Evolutionary conservation across 1,140 invertebrate genomes (phyloP).

Genomic region (Drosophila carrolli): DNA sequence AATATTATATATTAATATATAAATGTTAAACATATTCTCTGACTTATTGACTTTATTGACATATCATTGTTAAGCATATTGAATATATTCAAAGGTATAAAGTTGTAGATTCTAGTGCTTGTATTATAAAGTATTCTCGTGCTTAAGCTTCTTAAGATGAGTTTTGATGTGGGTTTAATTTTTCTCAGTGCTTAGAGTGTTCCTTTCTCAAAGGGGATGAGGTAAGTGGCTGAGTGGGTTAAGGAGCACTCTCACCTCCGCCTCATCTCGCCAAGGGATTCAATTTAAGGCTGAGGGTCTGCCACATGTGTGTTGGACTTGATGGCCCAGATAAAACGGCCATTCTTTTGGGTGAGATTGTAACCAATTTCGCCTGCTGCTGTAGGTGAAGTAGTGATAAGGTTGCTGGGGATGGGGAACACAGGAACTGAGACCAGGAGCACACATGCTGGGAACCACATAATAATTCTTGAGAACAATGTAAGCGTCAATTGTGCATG

Average conservation of each 20-base stretch:
- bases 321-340: conserved; percentile 58
- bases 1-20: too few relatives aligned
- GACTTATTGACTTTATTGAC: too few relatives aligned
- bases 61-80: too few relatives aligned
- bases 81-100: too few relatives aligned
- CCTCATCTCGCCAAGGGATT: conserved; percentile 30
- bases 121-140: background rate
- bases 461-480: conserved; percentile 81
- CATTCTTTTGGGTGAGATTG: conserved; percentile 60
- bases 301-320: conserved; percentile 55
- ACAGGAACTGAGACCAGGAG: conserved; percentile 30
- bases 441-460: conserved; percentile 75
- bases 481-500: conserved; percentile 81
- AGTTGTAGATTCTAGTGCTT: too few relatives aligned
- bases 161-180: background rate
- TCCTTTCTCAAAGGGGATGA: background rate
- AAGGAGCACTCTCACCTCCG: conserved; percentile 38
- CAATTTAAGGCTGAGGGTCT: conserved; percentile 37
- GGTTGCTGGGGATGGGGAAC: conserved; percentile 14
- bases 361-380: conserved; percentile 42
- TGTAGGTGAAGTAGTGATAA: conserved; percentile 68
- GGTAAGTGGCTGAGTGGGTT: conserved; percentile 26
- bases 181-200: background rate
- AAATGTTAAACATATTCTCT: too few relatives aligned
- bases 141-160: too few relatives aligned